phyloP scores from a whole-genome alignment of 2,888 invertebrate genomes.

The Hydrotaea cyrtoneurina region DNA sequence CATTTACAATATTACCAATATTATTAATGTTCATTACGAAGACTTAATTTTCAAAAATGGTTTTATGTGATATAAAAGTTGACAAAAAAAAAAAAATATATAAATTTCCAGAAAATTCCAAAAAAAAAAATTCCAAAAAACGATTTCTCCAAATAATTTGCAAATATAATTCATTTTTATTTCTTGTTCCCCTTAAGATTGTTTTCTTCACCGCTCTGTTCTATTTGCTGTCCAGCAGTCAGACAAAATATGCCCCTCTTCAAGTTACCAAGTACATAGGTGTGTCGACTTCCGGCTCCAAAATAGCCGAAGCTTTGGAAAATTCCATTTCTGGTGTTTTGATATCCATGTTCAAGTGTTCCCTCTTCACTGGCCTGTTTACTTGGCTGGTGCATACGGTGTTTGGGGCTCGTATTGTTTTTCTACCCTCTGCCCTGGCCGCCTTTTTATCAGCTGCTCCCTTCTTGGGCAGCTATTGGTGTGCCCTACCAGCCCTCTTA shows the following conservation, averaged over 20 bases:
- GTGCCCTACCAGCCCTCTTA: constrained; percentile 94
- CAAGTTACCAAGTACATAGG: constrained; percentile 92
- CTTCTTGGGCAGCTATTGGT: constrained; percentile 97
- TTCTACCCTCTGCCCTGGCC: constrained; percentile 93
- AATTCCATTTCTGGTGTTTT: constrained; percentile 96
- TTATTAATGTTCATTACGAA: too few relatives aligned
- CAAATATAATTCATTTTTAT: not conserved
- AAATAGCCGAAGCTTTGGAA: constrained; percentile 91
- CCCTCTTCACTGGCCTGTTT: constrained; percentile 97
- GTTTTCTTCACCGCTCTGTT: constrained; percentile 98
- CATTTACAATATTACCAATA: too few relatives aligned
- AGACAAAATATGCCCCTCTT: constrained; percentile 94
- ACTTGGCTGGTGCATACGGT: constrained; percentile 98
- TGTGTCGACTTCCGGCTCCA: constrained; percentile 86
- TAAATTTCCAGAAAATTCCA: too few relatives aligned
- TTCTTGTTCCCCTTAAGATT: constrained; percentile 83
- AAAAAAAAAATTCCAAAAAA: too few relatives aligned
- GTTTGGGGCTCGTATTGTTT: constrained; percentile 96
- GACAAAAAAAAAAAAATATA: too few relatives aligned
- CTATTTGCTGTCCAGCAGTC: constrained; percentile 94
- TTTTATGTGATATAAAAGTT: too few relatives aligned
- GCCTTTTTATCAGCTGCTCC: constrained; percentile 97
- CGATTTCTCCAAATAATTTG: not conserved
- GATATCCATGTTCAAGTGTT: constrained; percentile 97
- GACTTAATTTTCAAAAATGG: too few relatives aligned